Percentiles rank a stretch among this genome's conserved stretches.
These are phyloP conservation scores for Hydropsyche tenuis DNA, from an alignment of 1,140 invertebrate species.

Conservation along the genomic window DNA sequence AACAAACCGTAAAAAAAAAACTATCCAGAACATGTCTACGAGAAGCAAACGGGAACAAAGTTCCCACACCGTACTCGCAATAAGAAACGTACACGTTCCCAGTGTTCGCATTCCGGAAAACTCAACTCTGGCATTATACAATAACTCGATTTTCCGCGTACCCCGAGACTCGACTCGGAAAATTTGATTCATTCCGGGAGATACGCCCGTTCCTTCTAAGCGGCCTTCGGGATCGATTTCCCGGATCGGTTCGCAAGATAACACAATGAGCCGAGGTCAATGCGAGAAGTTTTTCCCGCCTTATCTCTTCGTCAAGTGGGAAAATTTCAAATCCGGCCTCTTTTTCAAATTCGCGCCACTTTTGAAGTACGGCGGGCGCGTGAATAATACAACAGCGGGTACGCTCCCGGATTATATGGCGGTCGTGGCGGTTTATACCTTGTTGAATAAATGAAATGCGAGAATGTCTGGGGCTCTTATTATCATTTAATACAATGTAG, in stretches of 20 bases:
- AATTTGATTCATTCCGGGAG: neutral
- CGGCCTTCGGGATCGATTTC: slow-evolving; percentile 11
- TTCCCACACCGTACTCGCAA: no score
- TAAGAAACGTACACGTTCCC: no score
- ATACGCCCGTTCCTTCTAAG: neutral
- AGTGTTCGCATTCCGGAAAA: neutral
- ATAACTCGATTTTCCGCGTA: slow-evolving; percentile 10
- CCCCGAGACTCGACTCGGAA: neutral
- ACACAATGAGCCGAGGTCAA: neutral
- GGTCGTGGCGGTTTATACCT: neutral
- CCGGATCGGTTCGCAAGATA: slow-evolving; percentile 13
- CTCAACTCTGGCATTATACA: no score
- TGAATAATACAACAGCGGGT: neutral
- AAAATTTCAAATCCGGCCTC: no score
- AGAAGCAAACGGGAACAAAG: no score
- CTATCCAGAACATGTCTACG: no score
- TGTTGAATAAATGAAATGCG: no score
- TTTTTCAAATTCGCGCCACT: no score
- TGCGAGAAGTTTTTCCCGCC: neutral
- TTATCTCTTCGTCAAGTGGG: neutral
- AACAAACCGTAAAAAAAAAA: no score
- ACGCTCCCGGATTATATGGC: neutral
- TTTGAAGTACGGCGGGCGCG: no score
- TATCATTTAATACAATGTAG: no score
- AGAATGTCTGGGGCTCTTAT: no score